Evolutionary conservation across 2,888 invertebrate genomes (phyloP).

Genomic region (Odontothrips loti): DNA sequence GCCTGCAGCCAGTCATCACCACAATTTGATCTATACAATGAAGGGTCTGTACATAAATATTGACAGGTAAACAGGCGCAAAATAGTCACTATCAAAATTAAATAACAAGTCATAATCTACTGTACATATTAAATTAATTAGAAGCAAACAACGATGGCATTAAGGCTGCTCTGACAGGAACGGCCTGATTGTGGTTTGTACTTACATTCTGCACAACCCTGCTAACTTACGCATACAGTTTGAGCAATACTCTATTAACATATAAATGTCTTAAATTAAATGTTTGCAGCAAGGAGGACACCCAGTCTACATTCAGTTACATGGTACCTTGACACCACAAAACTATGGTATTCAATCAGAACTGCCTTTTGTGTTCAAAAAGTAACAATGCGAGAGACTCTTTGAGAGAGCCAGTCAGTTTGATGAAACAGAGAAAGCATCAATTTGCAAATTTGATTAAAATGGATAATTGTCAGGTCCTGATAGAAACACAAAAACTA

Average conservation of each 20-base stretch:
- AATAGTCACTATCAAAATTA: conserved; percentile 21
- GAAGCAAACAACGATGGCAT: conserved; percentile 24
- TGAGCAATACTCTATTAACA: conserved; percentile 8
- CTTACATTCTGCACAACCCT: conserved; percentile 18
- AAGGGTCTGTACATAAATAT: background rate
- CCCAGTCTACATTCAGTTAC: background rate
- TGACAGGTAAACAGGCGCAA: conserved; percentile 16
- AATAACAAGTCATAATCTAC: conserved; percentile 22
- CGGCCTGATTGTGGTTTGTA: conserved; percentile 22
- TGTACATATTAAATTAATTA: conserved; percentile 17
- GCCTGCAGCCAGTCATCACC: background rate
- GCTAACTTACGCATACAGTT: conserved; percentile 14
- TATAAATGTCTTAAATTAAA: conserved; percentile 6
- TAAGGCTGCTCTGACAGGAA: background rate
- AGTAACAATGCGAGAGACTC: too few relatives aligned
- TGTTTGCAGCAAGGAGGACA: background rate
- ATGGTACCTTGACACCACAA: too few relatives aligned
- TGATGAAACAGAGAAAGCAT: too few relatives aligned
- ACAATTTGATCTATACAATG: conserved; percentile 21
- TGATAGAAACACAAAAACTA: too few relatives aligned
- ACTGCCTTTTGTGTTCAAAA: too few relatives aligned
- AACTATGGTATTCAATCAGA: too few relatives aligned
- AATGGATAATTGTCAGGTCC: too few relatives aligned
- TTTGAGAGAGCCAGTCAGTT: too few relatives aligned
- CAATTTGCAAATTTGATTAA: too few relatives aligned